These are phyloP conservation scores for Aythya baeri DNA, from an alignment of 2,113 vertebrate species.

Conservation along the genomic window DNA sequence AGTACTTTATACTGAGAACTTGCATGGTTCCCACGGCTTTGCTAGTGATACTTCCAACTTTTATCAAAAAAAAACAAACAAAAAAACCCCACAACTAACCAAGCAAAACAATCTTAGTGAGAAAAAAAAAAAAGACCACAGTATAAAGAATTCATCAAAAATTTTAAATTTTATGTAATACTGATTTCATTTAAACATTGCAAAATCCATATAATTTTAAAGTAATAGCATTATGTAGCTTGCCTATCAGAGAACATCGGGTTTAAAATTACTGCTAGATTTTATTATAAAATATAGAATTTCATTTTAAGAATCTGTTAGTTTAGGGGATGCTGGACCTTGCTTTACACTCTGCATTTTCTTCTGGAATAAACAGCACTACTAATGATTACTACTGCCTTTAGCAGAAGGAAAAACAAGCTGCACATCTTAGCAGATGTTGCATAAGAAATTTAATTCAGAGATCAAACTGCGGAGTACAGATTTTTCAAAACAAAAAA, in stretches of 20 bases:
- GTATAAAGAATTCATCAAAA: background rate
- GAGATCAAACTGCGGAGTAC: background rate
- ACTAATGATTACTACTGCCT: background rate
- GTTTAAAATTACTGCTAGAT: background rate
- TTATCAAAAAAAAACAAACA: background rate
- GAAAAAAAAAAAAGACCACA: background rate
- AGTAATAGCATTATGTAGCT: background rate
- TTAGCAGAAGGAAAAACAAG: background rate
- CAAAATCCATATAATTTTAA: background rate
- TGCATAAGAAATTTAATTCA: background rate
- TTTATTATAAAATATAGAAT: background rate
- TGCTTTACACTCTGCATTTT: background rate
- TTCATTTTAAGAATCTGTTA: background rate
- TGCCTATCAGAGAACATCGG: background rate
- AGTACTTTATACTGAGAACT: background rate
- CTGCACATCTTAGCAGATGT: background rate
- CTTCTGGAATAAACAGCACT: background rate
- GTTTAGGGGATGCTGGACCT: background rate
- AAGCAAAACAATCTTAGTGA: rapidly evolving
- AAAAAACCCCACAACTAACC: background rate
- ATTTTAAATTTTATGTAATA: background rate
- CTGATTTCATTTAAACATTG: background rate
- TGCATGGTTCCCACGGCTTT: background rate
- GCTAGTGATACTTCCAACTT: background rate
- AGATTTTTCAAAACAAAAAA: background rate